Conservation (phyloP, 2,113 vertebrate genomes). For the Nycticorax nycticorax region DNA sequence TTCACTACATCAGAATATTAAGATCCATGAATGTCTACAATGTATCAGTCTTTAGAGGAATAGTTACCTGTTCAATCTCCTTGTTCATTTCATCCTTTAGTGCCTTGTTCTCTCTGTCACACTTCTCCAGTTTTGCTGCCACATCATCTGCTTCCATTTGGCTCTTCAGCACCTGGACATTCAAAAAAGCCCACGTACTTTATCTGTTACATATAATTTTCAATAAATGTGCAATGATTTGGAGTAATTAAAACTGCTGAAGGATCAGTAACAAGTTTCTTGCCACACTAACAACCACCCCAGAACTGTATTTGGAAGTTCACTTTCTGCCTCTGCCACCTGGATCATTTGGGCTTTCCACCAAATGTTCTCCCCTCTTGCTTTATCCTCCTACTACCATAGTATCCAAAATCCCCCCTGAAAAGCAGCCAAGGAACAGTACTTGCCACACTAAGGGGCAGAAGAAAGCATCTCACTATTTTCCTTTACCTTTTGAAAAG, state of each 20-base stretch:
- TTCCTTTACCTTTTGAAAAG: neutral
- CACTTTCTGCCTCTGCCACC: neutral
- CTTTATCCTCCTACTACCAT: neutral
- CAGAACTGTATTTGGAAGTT: neutral
- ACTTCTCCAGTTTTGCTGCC: conserved; percentile 77
- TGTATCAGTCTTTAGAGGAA: neutral
- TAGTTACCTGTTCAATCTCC: conserved; percentile 80
- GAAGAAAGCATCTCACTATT: neutral
- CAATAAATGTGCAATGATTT: neutral
- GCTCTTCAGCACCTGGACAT: conserved; percentile 80
- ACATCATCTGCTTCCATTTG: conserved; percentile 83
- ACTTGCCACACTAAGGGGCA: neutral
- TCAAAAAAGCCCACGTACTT: neutral
- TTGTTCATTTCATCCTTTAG: conserved; percentile 79
- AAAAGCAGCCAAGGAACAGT: neutral
- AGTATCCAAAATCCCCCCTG: neutral
- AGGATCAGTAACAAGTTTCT: neutral
- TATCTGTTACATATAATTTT: neutral
- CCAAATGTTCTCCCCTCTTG: neutral
- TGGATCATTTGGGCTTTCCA: neutral
- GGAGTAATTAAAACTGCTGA: neutral
- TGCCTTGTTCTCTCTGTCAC: conserved; percentile 77
- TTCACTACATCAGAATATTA: neutral
- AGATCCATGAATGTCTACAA: neutral
- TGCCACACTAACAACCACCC: neutral